Evolutionary conservation across 2,888 invertebrate species (phyloP).

Genomic region (Adela reaumurella): DNA sequence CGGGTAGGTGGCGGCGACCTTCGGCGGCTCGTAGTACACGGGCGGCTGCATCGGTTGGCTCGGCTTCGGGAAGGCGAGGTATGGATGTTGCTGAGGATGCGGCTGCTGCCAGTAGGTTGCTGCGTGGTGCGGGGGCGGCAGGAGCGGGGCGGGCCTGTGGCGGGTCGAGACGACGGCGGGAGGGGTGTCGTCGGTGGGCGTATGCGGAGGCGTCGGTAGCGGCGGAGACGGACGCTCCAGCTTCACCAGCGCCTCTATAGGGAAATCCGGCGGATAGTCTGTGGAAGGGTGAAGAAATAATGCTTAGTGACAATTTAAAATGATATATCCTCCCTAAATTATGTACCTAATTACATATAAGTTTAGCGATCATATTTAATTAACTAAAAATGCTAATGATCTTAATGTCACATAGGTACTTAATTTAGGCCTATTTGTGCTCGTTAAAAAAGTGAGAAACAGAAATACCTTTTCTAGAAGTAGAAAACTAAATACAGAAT

Average conservation of each 20-base stretch:
- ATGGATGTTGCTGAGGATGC: constrained; percentile 24
- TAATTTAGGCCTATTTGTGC: too few relatives aligned
- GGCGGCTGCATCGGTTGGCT: constrained; percentile 33
- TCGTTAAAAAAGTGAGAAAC: too few relatives aligned
- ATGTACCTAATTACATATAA: too few relatives aligned
- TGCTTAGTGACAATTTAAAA: too few relatives aligned
- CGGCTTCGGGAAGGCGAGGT: constrained; percentile 21
- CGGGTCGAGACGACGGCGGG: constrained; percentile 45
- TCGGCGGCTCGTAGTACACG: constrained; percentile 34
- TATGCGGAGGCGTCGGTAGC: constrained; percentile 69
- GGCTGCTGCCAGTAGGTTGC: constrained; percentile 11
- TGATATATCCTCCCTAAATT: too few relatives aligned
- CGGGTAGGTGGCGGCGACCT: constrained; percentile 20
- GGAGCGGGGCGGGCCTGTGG: constrained; percentile 32
- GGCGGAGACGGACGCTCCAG: constrained; percentile 59
- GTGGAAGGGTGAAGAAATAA: too few relatives aligned
- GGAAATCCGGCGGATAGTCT: constrained; percentile 60
- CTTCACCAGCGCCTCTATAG: constrained; percentile 56
- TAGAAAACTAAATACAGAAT: too few relatives aligned
- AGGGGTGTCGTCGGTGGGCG: constrained; percentile 63
- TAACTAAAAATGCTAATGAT: too few relatives aligned
- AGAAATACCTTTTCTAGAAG: too few relatives aligned
- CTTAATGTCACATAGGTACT: too few relatives aligned
- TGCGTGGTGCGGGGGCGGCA: constrained; percentile 25
- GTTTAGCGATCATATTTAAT: too few relatives aligned